A percentile compares a stretch with the other conserved stretches of the same genome.
phyloP scores from a whole-genome alignment of 2,797 vertebrate species.

The Rhinella marina region DNA sequence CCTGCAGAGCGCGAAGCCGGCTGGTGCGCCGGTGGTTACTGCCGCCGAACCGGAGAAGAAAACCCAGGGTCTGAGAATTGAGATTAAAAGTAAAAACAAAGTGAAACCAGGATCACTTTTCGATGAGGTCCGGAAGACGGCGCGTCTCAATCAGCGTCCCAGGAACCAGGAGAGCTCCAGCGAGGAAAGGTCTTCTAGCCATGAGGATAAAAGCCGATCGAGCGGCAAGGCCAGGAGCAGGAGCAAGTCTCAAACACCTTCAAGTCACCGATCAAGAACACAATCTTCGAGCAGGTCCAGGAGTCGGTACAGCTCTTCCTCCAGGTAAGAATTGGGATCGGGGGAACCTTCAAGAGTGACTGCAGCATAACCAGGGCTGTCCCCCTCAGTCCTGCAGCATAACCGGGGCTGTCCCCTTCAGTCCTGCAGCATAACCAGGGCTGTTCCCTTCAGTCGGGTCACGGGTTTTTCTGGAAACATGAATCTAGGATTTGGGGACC shows the following conservation, averaged over 20 bases:
- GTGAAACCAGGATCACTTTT: conserved; percentile 95
- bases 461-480: too few relatives aligned
- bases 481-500: too few relatives aligned
- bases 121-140: conserved; percentile 96
- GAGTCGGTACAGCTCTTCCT: conserved; percentile 83
- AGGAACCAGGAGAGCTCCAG: conserved; percentile 95
- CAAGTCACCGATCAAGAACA: conserved; percentile 84
- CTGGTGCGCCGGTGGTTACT: conserved; percentile 65
- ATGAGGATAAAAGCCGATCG: conserved; percentile 76
- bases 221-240: conserved; percentile 83
- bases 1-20: conserved; percentile 63
- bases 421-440: too few relatives aligned
- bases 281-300: conserved; percentile 84
- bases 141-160: conserved; percentile 90
- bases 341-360: too few relatives aligned
- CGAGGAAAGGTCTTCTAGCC: conserved; percentile 83
- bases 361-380: too few relatives aligned
- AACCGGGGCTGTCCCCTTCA: too few relatives aligned
- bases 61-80: conserved; percentile 86
- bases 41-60: conserved; percentile 71
- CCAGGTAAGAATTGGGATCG: conserved; percentile 77
- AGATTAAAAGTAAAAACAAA: conserved; percentile 93
- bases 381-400: too few relatives aligned
- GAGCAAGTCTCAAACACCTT: conserved; percentile 84
- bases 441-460: too few relatives aligned